Base-by-base conservation (phyloP, 2,888 invertebrate species). In the Pyrgus malvae region DNA sequence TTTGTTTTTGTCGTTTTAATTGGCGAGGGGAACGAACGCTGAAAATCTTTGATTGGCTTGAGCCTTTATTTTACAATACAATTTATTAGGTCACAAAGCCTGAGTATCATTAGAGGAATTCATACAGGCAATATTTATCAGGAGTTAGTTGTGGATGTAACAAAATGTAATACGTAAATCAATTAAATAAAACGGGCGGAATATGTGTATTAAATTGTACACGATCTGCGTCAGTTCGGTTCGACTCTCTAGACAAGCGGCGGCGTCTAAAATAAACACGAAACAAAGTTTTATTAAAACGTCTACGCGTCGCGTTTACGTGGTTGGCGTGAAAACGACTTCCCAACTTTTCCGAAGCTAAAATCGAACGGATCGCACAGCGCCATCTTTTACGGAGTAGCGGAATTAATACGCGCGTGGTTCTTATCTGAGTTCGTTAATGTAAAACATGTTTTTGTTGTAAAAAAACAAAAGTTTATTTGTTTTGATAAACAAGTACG, bases 311-410 rank as follows among this genome's bases (percentile, higher is more conserved):
- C 35, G 51, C 55, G 56, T 63, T 69, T 71, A 78, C 80, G 80
- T 76, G 76, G 66, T 51, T 53, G 55, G 74, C 61, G 68, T 74
- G 59, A 61, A 71, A 74, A 76, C 69, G 57, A 72, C 60, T 56
- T 55, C 49, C 33, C 17, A 42, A 51, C 35, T 53, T 55, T 46
- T 49, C 48, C 35, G 35, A 29, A 9, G 17, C 17, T 12, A 33
- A 12, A 41, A 25, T 16, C 14, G 3, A 25, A 37, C 16, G 60
- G 48, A 41, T 68, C 77, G 7, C 11, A 51, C 65, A 61, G 33
- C 84, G 87, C 83, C 87, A 87, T 83, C 89, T 89, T 37, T 61
- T 64, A 66, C 46, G 69, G 80, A 83, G 80, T 89, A 87, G 89
- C 82, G 29, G 69, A 73, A 83, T 79, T 69, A 49, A 17, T 17